A percentile compares a stretch with the other conserved stretches of the same genome.
phyloP scores from a whole-genome alignment of 1,140 invertebrate genomes.

The Geopemphigus sp. region DNA sequence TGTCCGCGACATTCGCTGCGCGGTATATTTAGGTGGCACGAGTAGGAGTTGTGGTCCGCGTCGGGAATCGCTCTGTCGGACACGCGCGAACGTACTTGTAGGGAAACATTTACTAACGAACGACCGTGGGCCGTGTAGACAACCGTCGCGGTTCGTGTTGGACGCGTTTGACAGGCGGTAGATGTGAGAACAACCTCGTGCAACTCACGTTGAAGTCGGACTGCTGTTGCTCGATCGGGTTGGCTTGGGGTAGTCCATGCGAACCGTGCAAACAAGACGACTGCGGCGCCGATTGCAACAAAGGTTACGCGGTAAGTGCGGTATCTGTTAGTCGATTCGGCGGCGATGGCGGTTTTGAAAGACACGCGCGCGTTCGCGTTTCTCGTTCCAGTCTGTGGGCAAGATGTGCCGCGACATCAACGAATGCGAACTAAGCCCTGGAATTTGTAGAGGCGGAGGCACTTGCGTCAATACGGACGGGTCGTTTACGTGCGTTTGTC shows the following conservation, averaged over 20 bases:
- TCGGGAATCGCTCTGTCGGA: too few species aligned
- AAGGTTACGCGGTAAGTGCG: constrained; percentile 75
- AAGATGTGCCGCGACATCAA: constrained; percentile 77
- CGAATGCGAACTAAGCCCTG: constrained; percentile 67
- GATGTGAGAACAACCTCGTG: constrained; percentile 79
- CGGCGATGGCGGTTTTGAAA: too few species aligned
- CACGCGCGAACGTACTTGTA: too few species aligned
- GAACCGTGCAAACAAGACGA: constrained; percentile 68
- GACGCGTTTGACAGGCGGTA: constrained; percentile 74
- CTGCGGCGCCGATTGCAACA: constrained; percentile 70
- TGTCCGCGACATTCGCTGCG: too few species aligned
- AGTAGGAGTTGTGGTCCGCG: too few species aligned
- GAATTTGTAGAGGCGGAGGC: constrained; percentile 61
- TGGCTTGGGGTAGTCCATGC: constrained; percentile 89
- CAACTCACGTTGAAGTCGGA: constrained; percentile 71
- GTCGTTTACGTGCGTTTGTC: constrained; percentile 71
- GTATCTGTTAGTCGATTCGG: too few species aligned
- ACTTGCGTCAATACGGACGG: constrained; percentile 73
- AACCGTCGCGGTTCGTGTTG: constrained; percentile 82
- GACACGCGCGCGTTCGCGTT: too few species aligned
- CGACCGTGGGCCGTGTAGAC: constrained; percentile 59
- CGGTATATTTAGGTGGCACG: too few species aligned
- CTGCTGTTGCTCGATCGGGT: constrained; percentile 85
- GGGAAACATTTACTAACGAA: neutral
- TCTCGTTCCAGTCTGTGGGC: constrained; percentile 58